Evolutionary conservation across 2,113 vertebrate species (phyloP).

Genomic region (Hippocampus abdominalis): DNA sequence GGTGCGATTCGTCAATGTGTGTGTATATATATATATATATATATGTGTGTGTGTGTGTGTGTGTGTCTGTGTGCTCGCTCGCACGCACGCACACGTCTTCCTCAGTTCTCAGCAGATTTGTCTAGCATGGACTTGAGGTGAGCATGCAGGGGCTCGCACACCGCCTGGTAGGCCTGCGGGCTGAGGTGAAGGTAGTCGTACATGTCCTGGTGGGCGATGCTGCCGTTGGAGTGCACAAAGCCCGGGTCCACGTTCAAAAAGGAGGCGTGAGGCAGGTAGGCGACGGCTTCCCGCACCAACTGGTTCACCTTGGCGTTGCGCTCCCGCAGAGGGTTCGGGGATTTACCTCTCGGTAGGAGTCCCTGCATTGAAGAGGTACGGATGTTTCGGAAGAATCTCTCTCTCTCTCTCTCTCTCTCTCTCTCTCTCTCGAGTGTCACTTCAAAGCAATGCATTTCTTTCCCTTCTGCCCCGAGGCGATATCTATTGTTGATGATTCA

Average conservation of each 20-base stretch:
- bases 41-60: neutral
- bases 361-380: slow-evolving; percentile 65
- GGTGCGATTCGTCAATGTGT: neutral
- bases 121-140: slow-evolving; percentile 78
- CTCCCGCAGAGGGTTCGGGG: slow-evolving; percentile 80
- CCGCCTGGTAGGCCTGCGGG: slow-evolving; percentile 78
- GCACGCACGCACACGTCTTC: too few species aligned
- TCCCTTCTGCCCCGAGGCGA: too few species aligned
- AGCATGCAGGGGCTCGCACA: slow-evolving; percentile 78
- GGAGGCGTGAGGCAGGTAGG: slow-evolving; percentile 70
- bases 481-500: too few species aligned
- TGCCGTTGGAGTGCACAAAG: slow-evolving; percentile 83
- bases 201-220: slow-evolving; percentile 87
- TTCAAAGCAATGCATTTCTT: too few species aligned
- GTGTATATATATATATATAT: neutral
- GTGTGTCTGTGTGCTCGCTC: neutral
- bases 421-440: too few species aligned
- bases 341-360: slow-evolving; percentile 81
- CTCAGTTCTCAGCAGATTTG: slow-evolving; percentile 64
- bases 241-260: slow-evolving; percentile 82
- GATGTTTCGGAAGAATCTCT: too few species aligned
- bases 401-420: too few species aligned
- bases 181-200: slow-evolving; percentile 89
- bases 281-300: slow-evolving; percentile 70
- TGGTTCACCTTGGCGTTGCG: slow-evolving; percentile 78